Evolutionary conservation across 1,140 invertebrate genomes (phyloP).

Genomic region (Trichonephila clavata): DNA sequence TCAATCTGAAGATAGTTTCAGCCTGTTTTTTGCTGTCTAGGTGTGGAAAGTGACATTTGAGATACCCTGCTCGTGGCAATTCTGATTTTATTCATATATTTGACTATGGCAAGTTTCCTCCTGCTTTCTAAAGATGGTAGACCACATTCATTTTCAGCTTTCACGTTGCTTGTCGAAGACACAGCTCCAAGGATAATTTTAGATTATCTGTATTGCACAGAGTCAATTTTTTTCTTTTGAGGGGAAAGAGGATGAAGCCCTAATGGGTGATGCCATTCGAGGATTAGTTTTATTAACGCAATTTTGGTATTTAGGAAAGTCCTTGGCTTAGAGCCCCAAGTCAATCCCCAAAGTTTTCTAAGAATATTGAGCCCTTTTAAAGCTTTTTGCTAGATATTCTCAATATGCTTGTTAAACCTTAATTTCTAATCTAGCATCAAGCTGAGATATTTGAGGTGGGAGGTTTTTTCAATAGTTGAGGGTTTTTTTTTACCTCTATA

Average conservation of each 20-base stretch:
- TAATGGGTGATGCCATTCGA: slow-evolving; percentile 12
- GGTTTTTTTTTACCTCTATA: too few relatives aligned
- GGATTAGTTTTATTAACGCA: slow-evolving; percentile 13
- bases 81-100: too few relatives aligned
- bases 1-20: too few relatives aligned
- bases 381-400: background rate
- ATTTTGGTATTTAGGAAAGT: slow-evolving; percentile 21
- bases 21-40: too few relatives aligned
- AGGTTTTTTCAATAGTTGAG: background rate
- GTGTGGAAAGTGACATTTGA: too few relatives aligned
- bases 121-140: too few relatives aligned
- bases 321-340: background rate
- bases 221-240: background rate
- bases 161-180: slow-evolving; percentile 17
- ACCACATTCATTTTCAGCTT: background rate
- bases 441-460: background rate
- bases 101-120: too few relatives aligned
- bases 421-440: background rate
- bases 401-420: background rate
- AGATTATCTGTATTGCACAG: background rate
- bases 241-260: background rate
- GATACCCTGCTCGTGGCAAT: too few relatives aligned
- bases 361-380: background rate
- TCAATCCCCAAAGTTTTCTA: background rate
- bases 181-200: slow-evolving; percentile 5